Conservation (phyloP, 35 echinoderm and acorn worm species). For the Heliocidaris erythrogramma region DNA sequence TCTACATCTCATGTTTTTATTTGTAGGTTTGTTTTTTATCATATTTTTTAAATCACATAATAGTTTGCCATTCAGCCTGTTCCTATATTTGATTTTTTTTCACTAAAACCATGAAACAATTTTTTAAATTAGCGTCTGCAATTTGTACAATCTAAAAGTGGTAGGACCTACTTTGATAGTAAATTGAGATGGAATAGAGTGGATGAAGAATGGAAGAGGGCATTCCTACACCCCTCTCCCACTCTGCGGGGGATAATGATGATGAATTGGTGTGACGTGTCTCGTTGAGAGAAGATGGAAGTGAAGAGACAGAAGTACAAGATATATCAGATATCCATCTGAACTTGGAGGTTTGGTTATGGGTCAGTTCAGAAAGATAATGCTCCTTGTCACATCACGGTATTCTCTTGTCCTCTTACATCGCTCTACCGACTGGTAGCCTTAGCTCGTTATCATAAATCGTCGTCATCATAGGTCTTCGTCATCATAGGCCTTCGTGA, state of each 20-base stretch:
- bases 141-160: background rate
- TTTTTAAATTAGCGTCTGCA: background rate
- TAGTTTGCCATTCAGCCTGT: too few relatives aligned
- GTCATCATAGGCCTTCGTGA: too few relatives aligned
- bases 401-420: background rate
- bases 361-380: background rate
- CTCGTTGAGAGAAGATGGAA: background rate
- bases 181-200: background rate
- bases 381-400: background rate
- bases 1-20: too few relatives aligned
- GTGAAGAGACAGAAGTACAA: background rate
- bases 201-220: background rate
- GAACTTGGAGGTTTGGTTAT: background rate
- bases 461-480: too few relatives aligned
- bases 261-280: background rate
- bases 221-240: background rate
- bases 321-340: background rate
- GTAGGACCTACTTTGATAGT: background rate
- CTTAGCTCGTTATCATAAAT: too few relatives aligned
- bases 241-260: conserved; percentile 15
- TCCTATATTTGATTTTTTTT: too few relatives aligned
- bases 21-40: too few relatives aligned
- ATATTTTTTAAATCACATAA: too few relatives aligned
- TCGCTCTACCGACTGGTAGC: too few relatives aligned
- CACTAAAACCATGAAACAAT: background rate